Conservation (phyloP, 2,797 vertebrate species). For the Scleropages formosus region DNA sequence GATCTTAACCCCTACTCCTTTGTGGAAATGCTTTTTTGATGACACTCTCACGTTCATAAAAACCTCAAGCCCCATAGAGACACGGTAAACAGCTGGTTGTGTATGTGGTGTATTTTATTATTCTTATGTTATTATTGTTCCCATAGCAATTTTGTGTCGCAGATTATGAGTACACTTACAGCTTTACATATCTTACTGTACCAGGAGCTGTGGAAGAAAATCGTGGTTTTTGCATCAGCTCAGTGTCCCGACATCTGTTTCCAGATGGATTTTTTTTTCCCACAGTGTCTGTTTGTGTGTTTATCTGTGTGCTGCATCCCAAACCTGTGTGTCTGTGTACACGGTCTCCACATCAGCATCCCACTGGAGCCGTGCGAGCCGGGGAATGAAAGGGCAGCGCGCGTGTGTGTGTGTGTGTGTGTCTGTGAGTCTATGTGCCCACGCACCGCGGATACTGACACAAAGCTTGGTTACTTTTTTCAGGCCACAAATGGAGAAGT, state of each 20-base stretch:
- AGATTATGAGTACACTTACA: neutral
- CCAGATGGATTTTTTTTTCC: neutral
- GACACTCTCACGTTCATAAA: neutral
- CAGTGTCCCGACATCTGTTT: too few species aligned
- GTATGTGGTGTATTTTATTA: neutral
- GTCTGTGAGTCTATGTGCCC: neutral
- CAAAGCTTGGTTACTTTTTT: too few species aligned
- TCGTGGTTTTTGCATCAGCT: too few species aligned
- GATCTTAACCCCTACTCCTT: too few species aligned
- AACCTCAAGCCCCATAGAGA: neutral
- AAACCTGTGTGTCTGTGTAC: neutral
- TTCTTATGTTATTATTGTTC: neutral
- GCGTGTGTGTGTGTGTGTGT: conserved; percentile 1
- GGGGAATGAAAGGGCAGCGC: too few species aligned
- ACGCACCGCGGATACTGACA: too few species aligned
- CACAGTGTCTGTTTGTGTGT: neutral
- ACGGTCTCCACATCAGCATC: too few species aligned
- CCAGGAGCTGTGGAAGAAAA: neutral
- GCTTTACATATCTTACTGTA: conserved; percentile 1
- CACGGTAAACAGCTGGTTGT: neutral
- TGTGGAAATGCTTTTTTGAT: neutral
- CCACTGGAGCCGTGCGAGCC: too few species aligned
- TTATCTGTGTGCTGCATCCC: neutral
- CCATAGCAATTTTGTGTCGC: neutral
- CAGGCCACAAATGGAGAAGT: neutral